Evolutionary conservation across 2,113 vertebrate genomes (phyloP), one percentile per base, ranked within the genome.

Genomic region (Prunella fulvescens): DNA sequence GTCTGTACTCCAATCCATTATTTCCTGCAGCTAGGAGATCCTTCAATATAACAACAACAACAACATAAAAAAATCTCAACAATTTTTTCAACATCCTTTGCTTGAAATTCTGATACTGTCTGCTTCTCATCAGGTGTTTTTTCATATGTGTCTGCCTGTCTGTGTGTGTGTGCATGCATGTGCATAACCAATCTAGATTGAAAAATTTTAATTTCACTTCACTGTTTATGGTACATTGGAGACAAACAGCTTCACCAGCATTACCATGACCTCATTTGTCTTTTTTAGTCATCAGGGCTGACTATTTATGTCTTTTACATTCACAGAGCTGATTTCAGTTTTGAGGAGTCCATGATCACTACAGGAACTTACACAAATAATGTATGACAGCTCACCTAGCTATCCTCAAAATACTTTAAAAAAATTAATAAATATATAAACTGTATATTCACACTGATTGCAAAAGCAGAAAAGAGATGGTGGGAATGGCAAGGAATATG

Each of bases 271-370:
- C 82, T 97, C 96, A 96, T 97, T 97, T 47, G 2, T 96, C 96
- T 97, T 97, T 97, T 97, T 97, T 97, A 97, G 91, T 95, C 92
- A 97, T 97, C 96, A 97, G 57, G 44, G 37, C 74, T 82, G 88
- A 84, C 91, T 96, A 64, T 92, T 97, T 97, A 94, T 97, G 96
- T 96, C 94, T 97, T 97, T 98, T 97, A 92, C 95, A 97, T 97
- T 97, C 90, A 76, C 57, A 78, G 79, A 91, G 70, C 47, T 60
- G 91, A 97, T 96, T 98, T 97, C 86, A 96, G 92, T 97, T 97
- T 90, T 94, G 86, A 97, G 90, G 93, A 96, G 92, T 96, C 93
- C 62, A n/a, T 84, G 93, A 87, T 69, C 70, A 92, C 95, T 96
- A 91, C 90, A 95, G 69, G 78, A 94, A 94, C 93, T 93, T 53